Evolutionary conservation across 2,888 invertebrate species (phyloP).

Genomic region (Conistra vaccinii): DNA sequence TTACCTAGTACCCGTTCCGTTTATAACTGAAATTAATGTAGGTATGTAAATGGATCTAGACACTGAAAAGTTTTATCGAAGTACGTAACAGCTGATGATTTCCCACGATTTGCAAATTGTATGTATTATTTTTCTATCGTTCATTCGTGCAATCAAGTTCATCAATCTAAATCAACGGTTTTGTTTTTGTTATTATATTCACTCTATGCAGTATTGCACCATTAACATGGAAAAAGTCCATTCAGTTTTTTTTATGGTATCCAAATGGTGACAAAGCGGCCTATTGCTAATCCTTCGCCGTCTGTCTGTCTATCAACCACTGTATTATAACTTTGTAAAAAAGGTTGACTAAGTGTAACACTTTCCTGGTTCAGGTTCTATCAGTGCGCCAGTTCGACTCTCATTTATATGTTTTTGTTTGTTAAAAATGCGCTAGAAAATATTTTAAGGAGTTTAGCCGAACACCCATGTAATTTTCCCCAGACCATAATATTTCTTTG

Average conservation of each 20-base stretch:
- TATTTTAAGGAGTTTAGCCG: neutral
- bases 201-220: neutral
- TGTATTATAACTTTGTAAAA: neutral
- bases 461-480: neutral
- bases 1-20: neutral
- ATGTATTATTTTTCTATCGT: neutral
- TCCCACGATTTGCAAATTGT: constrained; percentile 1
- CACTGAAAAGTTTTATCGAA: neutral
- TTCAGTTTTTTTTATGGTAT: neutral
- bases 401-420: neutral
- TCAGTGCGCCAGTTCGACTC: neutral
- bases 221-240: neutral
- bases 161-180: constrained; percentile 7
- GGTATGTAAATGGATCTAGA: neutral
- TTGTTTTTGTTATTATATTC: neutral
- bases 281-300: neutral
- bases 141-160: neutral
- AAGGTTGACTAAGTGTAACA: too few species aligned
- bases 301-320: neutral
- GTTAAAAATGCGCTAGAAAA: neutral
- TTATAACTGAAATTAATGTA: neutral
- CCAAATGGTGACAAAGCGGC: neutral
- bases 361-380: neutral
- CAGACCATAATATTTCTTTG: constrained; percentile 39
- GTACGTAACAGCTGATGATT: neutral